Base-by-base conservation (phyloP, 2,888 invertebrate genomes). In the Dicroscelio sp. region DNA sequence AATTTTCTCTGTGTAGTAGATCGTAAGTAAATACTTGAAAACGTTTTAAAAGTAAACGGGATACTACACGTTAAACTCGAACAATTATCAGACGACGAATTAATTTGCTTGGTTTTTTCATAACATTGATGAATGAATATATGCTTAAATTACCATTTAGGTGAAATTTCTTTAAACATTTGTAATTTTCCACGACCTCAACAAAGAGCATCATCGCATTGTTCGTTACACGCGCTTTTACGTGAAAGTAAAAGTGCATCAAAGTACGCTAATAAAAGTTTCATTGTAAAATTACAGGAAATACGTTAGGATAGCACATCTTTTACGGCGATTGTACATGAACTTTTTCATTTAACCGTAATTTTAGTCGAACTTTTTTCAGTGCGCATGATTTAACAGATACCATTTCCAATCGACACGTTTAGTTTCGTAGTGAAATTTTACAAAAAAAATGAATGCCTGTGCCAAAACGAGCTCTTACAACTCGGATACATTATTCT, bases 241-340 rank as follows among this genome's bases (percentile, higher is more conserved):
- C 27, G 63, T 27, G 55, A 79, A 78, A 60, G 33, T 79, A 71
- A 71, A 69, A 48, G 79, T 33, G 23, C 86, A 38, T 71, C 38
- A 65, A 63, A 75, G 33, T 76, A 20, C 35, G 8, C 38, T 33
- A 60, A 88, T 76, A 83, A 88, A 88, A 88, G 69, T 76, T 83
- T 63, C 83, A 52, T 60, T 83, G 69, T 83, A 69, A 69, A 83
- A 88, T 75, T 88, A 82, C 67, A 55, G 33, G 25, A 82, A 75
- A 87, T 63, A 35, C 69, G 67, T 65, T 58, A 55, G 55, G 63
- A 73, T 60, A 48, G 65, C 25, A 65, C 65, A 79, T 55, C 48
- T 35, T 75, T 80, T 52, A 43, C 63, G 23, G 6, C 33, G 25
- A 55, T 86, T 80, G 27, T 23, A 30, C 58, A 67, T 67, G 55